phyloP scores from a whole-genome alignment of 2,113 vertebrate species.

The Heterocephalus glaber region DNA sequence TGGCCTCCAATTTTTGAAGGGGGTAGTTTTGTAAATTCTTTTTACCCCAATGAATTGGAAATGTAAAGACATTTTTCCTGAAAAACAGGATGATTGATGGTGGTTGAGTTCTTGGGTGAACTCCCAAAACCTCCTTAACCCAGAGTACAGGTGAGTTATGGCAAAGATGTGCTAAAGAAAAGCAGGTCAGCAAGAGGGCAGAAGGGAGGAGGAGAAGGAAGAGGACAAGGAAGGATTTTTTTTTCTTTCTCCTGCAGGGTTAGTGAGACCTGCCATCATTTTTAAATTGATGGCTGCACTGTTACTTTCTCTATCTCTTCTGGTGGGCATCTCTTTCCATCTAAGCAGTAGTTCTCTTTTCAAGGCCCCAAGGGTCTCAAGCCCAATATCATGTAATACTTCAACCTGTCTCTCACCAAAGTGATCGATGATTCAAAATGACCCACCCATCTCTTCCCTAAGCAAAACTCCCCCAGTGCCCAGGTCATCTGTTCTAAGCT shows the following conservation, averaged over 20 bases:
- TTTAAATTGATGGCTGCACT: neutral
- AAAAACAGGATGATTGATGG: constrained; percentile 8
- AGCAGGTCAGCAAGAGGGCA: neutral
- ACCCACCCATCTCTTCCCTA: neutral
- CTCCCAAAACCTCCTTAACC: neutral
- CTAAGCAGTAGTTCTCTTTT: neutral
- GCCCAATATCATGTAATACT: rapidly evolving
- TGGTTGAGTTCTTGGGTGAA: neutral
- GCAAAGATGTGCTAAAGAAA: neutral
- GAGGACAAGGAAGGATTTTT: neutral
- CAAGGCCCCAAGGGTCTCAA: neutral
- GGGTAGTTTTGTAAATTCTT: neutral
- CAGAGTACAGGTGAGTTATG: neutral
- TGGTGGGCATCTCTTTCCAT: neutral
- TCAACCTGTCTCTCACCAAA: neutral
- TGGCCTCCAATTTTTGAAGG: neutral
- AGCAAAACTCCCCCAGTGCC: neutral
- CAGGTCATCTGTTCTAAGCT: neutral
- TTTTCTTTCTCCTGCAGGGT: neutral
- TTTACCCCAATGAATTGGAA: neutral
- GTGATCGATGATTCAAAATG: neutral
- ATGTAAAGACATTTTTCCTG: neutral
- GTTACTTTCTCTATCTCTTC: neutral
- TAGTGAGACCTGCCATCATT: neutral
- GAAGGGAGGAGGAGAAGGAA: too few relatives aligned